Evolutionary conservation across 2,113 vertebrate genomes (phyloP).

Genomic region (Crocuta crocuta): DNA sequence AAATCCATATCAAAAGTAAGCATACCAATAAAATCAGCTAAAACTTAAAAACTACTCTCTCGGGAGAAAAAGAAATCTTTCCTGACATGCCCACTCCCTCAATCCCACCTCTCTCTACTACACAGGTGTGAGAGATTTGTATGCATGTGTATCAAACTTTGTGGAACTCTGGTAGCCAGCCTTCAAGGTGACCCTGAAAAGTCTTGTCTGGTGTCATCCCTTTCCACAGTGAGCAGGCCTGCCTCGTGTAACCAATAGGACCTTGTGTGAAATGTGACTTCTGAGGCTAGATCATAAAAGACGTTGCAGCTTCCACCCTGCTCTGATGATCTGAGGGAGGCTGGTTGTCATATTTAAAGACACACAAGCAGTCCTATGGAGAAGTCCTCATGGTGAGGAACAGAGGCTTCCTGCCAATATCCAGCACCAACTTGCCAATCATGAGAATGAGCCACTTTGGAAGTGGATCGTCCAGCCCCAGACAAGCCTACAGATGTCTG

Average conservation of each 20-base stretch:
- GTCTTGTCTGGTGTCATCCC: background rate
- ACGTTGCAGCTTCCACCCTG: background rate
- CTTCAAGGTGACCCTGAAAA: background rate
- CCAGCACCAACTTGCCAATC: background rate
- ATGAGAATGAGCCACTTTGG: background rate
- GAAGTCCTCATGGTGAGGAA: background rate
- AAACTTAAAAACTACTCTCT: conserved; percentile 21
- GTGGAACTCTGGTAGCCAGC: background rate
- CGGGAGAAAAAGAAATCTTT: background rate
- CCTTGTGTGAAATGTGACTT: background rate
- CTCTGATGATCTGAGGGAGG: background rate
- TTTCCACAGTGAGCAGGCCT: background rate
- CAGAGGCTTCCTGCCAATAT: background rate
- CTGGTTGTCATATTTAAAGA: background rate
- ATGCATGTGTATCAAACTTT: background rate
- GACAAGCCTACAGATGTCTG: background rate
- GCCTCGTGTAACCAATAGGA: background rate
- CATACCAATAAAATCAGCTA: background rate
- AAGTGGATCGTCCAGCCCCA: background rate
- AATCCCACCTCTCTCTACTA: background rate
- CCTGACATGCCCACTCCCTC: background rate
- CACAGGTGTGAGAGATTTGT: background rate
- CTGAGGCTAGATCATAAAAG: background rate
- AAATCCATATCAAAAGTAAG: background rate
- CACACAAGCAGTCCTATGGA: background rate